Evolutionary conservation across 2,888 invertebrate species (phyloP).

Genomic region (Drosophila merina): DNA sequence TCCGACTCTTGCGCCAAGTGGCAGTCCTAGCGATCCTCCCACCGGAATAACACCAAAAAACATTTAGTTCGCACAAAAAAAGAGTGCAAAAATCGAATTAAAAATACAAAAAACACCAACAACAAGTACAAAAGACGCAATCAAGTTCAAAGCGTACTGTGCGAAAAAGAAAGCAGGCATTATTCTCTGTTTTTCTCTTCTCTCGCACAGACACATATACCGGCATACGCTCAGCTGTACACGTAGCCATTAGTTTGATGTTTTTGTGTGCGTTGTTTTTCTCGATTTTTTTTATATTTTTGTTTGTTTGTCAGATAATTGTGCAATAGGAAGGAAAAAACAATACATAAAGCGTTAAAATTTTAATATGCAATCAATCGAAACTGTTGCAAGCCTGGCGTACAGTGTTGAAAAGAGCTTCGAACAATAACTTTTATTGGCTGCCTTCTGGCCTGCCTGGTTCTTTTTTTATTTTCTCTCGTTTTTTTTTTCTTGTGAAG

Average conservation of each 20-base stretch:
- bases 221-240: conserved; percentile 63
- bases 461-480: conserved; percentile 24
- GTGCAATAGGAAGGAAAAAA: conserved; percentile 56
- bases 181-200: conserved; percentile 33
- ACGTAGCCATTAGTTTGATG: conserved; percentile 61
- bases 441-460: not conserved
- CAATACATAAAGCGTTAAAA: conserved; percentile 27
- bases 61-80: conserved; percentile 42
- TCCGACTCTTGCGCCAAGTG: conserved; percentile 24
- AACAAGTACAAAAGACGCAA: conserved; percentile 32
- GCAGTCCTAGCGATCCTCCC: conserved; percentile 39
- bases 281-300: conserved; percentile 20
- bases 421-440: conserved; percentile 9
- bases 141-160: conserved; percentile 67
- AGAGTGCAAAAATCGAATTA: conserved; percentile 1
- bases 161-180: conserved; percentile 36
- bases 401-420: conserved; percentile 56
- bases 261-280: conserved; percentile 51
- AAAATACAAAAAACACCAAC: conserved; percentile 25
- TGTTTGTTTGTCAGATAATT: conserved; percentile 50
- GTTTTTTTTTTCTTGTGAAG: not conserved
- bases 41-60: conserved; percentile 42
- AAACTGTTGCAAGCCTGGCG: conserved; percentile 6
- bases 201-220: conserved; percentile 32
- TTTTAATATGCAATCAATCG: conserved; percentile 45